Conservation (phyloP, 2,888 invertebrate species). For the Stenodera caucasica region DNA sequence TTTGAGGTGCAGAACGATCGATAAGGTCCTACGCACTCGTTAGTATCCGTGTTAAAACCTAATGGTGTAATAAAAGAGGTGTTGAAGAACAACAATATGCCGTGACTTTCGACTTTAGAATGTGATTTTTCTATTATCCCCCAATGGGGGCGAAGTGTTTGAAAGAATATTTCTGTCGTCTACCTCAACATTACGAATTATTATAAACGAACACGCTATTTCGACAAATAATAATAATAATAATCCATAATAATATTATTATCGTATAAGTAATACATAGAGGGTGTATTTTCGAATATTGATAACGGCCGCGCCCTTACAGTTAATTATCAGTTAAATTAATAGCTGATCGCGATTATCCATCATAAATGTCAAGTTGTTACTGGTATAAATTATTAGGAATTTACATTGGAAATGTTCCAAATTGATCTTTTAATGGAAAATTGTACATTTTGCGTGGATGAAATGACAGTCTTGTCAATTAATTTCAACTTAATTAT, state of each 20-base stretch:
- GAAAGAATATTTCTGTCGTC: conserved; percentile 24
- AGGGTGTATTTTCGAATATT: not conserved
- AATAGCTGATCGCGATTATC: conserved; percentile 32
- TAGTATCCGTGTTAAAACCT: conserved; percentile 19
- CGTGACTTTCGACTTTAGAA: conserved; percentile 34
- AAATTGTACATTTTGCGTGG: conserved; percentile 25
- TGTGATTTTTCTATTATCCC: conserved; percentile 22
- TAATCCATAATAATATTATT: not conserved
- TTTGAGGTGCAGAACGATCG: not conserved
- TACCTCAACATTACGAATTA: conserved; percentile 13
- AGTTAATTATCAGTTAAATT: conserved; percentile 28
- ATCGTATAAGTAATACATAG: not conserved
- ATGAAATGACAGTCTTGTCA: conserved; percentile 12
- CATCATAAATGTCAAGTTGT: conserved; percentile 34
- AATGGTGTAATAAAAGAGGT: conserved; percentile 29
- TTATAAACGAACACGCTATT: conserved; percentile 19
- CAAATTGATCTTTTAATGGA: conserved; percentile 29
- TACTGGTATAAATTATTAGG: conserved; percentile 31
- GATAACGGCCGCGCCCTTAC: conserved; percentile 17
- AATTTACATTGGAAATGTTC: conserved; percentile 31
- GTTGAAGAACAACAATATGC: conserved; percentile 39
- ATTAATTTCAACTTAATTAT: conserved; percentile 19
- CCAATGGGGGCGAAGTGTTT: conserved; percentile 17
- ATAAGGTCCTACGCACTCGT: conserved; percentile 9
- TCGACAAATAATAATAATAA: not conserved